Conservation (phyloP, 2,888 invertebrate species). For the Peribatodes rhomboidaria region DNA sequence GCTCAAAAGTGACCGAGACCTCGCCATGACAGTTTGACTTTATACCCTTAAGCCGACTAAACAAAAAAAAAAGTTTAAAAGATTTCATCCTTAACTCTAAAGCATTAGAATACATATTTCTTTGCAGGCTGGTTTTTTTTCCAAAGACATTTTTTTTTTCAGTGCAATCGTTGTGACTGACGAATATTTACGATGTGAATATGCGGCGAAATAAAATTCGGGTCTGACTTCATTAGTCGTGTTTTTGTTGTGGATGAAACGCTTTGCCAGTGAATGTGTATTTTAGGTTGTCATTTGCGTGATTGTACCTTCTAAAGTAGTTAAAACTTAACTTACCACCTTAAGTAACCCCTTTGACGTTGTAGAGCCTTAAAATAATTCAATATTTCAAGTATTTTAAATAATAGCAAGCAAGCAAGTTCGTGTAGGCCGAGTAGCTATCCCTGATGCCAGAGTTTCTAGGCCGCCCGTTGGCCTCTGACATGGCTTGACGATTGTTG, state of each 20-base stretch:
- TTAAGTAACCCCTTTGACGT: no score
- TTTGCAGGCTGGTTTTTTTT: conserved; percentile 49
- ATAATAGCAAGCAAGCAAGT: no score
- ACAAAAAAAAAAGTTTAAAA: conserved; percentile 32
- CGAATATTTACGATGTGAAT: conserved; percentile 84
- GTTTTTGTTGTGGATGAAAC: conserved; percentile 68
- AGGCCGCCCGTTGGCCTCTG: no score
- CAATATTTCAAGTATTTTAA: no score
- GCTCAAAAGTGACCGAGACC: conserved; percentile 77
- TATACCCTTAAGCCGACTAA: conserved; percentile 43
- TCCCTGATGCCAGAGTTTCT: no score
- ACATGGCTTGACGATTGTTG: no score
- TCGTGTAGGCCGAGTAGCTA: no score
- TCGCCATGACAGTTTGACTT: conserved; percentile 70
- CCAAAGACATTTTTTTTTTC: conserved; percentile 67
- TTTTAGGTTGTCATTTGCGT: conserved; percentile 57
- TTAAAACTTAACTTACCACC: no score
- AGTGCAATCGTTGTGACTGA: conserved; percentile 78
- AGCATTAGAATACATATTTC: conserved; percentile 44
- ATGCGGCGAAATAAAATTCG: conserved; percentile 78
- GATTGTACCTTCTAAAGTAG: conserved; percentile 75
- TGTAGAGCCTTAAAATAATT: no score
- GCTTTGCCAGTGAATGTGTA: conserved; percentile 71
- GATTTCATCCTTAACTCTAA: conserved; percentile 35
- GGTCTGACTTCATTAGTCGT: conserved; percentile 78